phyloP scores from a whole-genome alignment of 2,113 vertebrate genomes.

The Scortum barcoo region DNA sequence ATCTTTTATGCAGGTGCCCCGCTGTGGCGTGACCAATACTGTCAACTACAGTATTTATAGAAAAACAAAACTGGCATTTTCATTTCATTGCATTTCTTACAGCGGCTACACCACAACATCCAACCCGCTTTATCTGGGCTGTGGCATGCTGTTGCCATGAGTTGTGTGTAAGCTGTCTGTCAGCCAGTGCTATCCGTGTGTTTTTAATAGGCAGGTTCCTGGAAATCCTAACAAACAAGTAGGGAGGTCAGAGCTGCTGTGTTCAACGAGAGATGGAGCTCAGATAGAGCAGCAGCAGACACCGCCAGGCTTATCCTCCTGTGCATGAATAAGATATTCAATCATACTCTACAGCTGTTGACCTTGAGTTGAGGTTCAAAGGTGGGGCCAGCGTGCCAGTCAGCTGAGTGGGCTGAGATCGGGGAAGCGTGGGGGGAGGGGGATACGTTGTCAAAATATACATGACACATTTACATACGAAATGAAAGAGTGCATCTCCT shows the following conservation, averaged over 20 bases:
- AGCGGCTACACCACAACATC: slow-evolving; percentile 12
- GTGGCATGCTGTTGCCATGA: slow-evolving; percentile 39
- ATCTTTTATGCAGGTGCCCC: not conserved
- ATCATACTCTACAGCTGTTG: slow-evolving; percentile 38
- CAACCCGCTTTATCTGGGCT: slow-evolving; percentile 19
- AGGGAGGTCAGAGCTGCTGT: slow-evolving; percentile 33
- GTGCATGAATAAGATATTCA: slow-evolving; percentile 56
- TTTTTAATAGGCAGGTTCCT: slow-evolving; percentile 50
- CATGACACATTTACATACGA: slow-evolving; percentile 26
- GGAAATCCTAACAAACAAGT: slow-evolving; percentile 43
- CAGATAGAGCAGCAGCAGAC: slow-evolving; percentile 20
- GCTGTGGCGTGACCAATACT: not conserved
- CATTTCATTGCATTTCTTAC: slow-evolving; percentile 21
- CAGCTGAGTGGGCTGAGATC: slow-evolving; percentile 28
- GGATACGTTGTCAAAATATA: slow-evolving; percentile 34
- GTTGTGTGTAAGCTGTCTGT: slow-evolving; percentile 59
- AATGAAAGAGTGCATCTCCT: not conserved
- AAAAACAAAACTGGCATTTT: slow-evolving; percentile 22
- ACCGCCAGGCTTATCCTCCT: slow-evolving; percentile 3
- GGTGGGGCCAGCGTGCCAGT: not conserved
- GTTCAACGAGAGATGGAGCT: slow-evolving; percentile 38
- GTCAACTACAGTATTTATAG: not conserved
- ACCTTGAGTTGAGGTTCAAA: slow-evolving; percentile 49
- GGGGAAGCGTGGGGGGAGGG: slow-evolving; percentile 15
- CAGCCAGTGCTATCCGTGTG: slow-evolving; percentile 60